Base-by-base conservation (phyloP, 2,113 vertebrate species). In the Channa argus region DNA sequence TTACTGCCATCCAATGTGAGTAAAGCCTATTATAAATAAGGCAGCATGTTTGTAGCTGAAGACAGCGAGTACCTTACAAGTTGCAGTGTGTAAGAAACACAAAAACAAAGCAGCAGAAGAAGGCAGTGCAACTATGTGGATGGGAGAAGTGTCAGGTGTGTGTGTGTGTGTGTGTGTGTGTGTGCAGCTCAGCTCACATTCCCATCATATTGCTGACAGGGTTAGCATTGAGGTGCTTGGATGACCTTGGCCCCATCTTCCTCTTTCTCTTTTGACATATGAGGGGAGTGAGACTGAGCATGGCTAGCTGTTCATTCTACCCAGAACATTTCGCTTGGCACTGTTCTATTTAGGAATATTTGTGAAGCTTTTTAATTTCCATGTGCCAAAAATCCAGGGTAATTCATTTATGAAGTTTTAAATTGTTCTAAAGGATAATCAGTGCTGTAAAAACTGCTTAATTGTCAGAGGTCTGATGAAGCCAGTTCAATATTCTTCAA, bases 101-200 rank as follows among this genome's bases (percentile, higher is more conserved):
- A 43, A n/a, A 62, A 50, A 63, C n/a, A 54, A 62, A 72, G 38
- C 10, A 50, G 37, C 46, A 51, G n/a, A 51, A 8, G 10, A 15
- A 24, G 46, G 11, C n/a, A 37, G 73, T 69, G 54, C 63, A 59
- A 11, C 64, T 71, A 24, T 58, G 11, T 37, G 37, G 39, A 53
- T 74, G 64, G 53, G 63, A 81, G 63, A 62, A 39, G 45, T 49
- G 71, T 33, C 63, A 83, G 60, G 61, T 83, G 77, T 75, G 80
- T 62, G 73, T 69, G 76, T 60, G 53, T 53, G 38, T 63, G 24
- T 43, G 24, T 24, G 24, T 24, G 24, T 24, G 24, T 24, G 24
- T 24, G 24, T 24, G 24, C 24, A 24, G 24, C 24, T 24, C 54
- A 76, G 61, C 68, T 71, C 34, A 63, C 52, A 58, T 74, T 78